Evolutionary conservation across 1,140 invertebrate genomes (phyloP).

Genomic region (Proctacanthus coquilletti): DNA sequence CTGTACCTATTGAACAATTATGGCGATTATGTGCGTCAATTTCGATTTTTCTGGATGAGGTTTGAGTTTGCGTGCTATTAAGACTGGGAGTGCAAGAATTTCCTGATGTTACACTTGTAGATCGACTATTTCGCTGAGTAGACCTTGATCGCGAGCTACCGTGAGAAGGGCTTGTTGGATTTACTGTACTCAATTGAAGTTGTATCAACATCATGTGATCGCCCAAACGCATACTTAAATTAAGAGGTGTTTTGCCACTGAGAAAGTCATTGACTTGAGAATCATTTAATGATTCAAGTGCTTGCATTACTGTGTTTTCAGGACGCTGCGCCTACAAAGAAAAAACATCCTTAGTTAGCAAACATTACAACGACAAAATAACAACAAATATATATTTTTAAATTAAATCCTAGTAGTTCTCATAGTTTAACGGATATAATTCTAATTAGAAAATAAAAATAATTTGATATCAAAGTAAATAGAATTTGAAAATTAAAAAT

Average conservation of each 20-base stretch:
- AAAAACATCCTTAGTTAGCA: slow-evolving; percentile 5
- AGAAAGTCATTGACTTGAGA: slow-evolving; percentile 90
- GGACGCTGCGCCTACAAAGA: slow-evolving; percentile 65
- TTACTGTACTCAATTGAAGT: slow-evolving; percentile 74
- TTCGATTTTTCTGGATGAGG: background rate
- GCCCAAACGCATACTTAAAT: slow-evolving; percentile 83
- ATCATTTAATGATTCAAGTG: slow-evolving; percentile 82
- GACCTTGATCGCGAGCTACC: slow-evolving; percentile 10
- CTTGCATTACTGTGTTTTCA: slow-evolving; percentile 89
- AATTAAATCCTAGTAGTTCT: too few relatives aligned
- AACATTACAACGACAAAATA: too few relatives aligned
- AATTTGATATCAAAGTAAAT: too few relatives aligned
- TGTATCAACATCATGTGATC: slow-evolving; percentile 97
- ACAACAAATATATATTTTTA: too few relatives aligned
- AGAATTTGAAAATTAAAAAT: too few relatives aligned
- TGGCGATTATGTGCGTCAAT: background rate
- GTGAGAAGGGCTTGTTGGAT: slow-evolving; percentile 21
- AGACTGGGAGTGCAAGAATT: background rate
- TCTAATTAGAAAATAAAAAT: too few relatives aligned
- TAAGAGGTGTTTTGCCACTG: slow-evolving; percentile 81
- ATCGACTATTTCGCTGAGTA: slow-evolving; percentile 10
- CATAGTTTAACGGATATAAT: too few relatives aligned
- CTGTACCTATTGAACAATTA: too few relatives aligned
- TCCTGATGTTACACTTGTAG: slow-evolving; percentile 14
- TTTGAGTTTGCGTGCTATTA: background rate